Percentiles rank a stretch among this genome's conserved stretches.
Conservation (phyloP, 2,888 invertebrate species). For the Nesidiocoris tenuis region DNA sequence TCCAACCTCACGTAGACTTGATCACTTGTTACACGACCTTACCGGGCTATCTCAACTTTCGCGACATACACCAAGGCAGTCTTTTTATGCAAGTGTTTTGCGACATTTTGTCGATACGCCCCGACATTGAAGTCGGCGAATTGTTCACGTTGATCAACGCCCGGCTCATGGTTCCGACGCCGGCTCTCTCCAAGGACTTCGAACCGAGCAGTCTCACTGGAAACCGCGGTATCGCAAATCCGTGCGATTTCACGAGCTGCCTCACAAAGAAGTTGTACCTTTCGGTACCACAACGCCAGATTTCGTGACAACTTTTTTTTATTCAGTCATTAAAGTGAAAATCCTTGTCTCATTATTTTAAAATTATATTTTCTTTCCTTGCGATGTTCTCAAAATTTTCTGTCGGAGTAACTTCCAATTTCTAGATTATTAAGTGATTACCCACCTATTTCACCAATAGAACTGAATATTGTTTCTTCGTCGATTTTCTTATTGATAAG, state of each 20-base stretch:
- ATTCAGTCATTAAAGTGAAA: no score
- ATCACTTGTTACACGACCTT: slow-evolving; percentile 21
- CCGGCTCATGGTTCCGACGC: slow-evolving; percentile 27
- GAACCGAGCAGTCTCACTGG: not conserved
- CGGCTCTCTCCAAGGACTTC: slow-evolving; percentile 4
- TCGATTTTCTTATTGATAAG: no score
- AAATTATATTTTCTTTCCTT: no score
- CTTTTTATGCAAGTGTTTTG: slow-evolving; percentile 22
- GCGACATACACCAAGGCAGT: not conserved
- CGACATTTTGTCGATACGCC: slow-evolving; percentile 1
- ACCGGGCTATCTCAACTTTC: not conserved
- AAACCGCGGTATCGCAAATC: not conserved
- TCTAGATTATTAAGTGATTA: no score
- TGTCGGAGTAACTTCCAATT: no score
- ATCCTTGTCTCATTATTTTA: no score
- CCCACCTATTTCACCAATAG: no score
- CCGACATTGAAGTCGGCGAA: slow-evolving; percentile 26
- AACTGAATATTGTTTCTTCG: no score
- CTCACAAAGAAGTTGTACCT: slow-evolving; percentile 22
- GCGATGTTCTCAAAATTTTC: no score
- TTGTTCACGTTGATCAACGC: slow-evolving; percentile 32
- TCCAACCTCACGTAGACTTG: not conserved
- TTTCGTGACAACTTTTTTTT: no score
- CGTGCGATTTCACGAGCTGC: slow-evolving; percentile 22
- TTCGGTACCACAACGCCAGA: no score